Evolutionary conservation across 92 coral and sea anemone species (phyloP), one percentile per base, ranked within the genome.

Genomic region (Porites evermanni): DNA sequence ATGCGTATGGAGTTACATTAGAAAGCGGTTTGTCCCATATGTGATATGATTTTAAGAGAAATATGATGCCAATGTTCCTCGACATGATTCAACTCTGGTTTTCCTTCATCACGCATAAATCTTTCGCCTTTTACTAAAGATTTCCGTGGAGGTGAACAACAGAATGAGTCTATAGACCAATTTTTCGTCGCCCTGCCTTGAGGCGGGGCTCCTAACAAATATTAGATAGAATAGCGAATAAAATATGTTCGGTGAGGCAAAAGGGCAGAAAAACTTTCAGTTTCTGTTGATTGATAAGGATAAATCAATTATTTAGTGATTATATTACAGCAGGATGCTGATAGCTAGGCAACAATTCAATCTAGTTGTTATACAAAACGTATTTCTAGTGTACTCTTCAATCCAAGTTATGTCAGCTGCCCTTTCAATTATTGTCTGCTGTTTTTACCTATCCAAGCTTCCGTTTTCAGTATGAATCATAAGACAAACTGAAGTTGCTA

Each of bases 101-200:
- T 83, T 83, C 87, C 87, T 83, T 83, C 80, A 83, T 20, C 19
- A 74, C 87, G 87, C 74, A 83, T 83, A 88, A 91, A 91, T 88
- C 94, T 92, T 92, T 92, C 90, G 94, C 94, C 94, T 92, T 92
- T 92, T 89, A 92, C 92, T 89, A 91, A 91, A 91, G 94, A 91
- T 91, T 92, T 92, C 94, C 94, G 94, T 92, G 94, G 94, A 92
- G 94, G 94, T 89, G 94, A 92, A 93, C 96, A 93, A 88, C 74
- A 63, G 78, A 93, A 90, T 93, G 93, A 93, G 95, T 93, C 93
- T 93, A 93, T 95, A 95, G 98, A 95, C 96, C 70, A 93, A 95
- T 95, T 95, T 95, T 95, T 94, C 80, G 94, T 88, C 77, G 92
- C 98, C 95, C 95, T 94, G 95, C 98, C 94, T 88, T 58, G 1